Conservation (phyloP, 2,113 vertebrate genomes). For the Candoia aspera region DNA sequence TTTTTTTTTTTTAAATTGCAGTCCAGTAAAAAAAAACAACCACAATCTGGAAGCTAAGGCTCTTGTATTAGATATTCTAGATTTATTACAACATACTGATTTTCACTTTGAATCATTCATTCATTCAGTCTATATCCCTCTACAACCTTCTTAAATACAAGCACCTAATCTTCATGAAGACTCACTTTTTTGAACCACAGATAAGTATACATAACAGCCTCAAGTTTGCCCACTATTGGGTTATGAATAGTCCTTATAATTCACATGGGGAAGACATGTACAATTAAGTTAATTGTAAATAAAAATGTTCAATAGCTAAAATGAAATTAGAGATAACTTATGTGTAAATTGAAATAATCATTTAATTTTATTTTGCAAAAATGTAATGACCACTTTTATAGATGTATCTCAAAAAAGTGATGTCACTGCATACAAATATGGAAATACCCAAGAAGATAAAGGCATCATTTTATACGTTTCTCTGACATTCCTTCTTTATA, state of each 20-base stretch:
- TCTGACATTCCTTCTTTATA: not conserved
- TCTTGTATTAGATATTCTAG: not conserved
- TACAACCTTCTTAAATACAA: not conserved
- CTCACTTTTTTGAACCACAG: not conserved
- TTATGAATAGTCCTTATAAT: not conserved
- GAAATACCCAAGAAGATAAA: not conserved
- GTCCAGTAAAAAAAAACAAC: slow-evolving; percentile 24
- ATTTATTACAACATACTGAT: slow-evolving; percentile 11
- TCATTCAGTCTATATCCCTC: not conserved
- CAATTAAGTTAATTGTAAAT: not conserved
- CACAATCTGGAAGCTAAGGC: not conserved
- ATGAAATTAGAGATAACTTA: not conserved
- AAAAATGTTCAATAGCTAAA: not conserved
- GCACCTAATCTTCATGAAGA: not conserved
- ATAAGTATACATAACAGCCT: not conserved
- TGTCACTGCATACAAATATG: not conserved
- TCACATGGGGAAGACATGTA: not conserved
- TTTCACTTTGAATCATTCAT: not conserved
- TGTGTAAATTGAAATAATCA: not conserved
- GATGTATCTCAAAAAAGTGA: not conserved
- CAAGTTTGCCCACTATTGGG: not conserved
- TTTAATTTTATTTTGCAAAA: not conserved
- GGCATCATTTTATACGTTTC: not conserved
- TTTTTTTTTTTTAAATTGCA: slow-evolving; percentile 15
- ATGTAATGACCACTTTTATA: not conserved